A percentile compares a stretch with the other conserved stretches of the same genome.
These are phyloP conservation scores for Stichopus chloronotus DNA, from an alignment of 35 echinoderm and acorn worm species.

Conservation along the genomic window DNA sequence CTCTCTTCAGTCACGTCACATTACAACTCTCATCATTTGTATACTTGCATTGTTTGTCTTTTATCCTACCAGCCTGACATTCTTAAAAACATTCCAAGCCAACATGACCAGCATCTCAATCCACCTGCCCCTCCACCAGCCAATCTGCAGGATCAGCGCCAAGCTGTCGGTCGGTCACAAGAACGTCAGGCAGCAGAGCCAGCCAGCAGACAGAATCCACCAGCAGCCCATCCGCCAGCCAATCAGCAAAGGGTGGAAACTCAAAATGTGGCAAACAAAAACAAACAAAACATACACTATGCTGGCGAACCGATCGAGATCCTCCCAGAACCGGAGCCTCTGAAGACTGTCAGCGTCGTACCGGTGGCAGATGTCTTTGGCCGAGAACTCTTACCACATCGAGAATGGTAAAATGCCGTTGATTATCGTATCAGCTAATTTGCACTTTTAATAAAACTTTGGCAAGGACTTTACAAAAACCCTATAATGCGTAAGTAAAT, in stretches of 20 bases:
- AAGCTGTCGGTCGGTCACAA: neutral
- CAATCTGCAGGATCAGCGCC: neutral
- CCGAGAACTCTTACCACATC: neutral
- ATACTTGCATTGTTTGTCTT: no score
- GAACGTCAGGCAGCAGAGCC: neutral
- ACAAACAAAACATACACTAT: slow-evolving; percentile 24
- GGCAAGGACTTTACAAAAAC: neutral
- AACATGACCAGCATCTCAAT: neutral
- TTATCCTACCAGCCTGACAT: no score
- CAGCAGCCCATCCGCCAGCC: neutral
- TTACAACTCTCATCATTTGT: no score
- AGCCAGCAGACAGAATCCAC: neutral
- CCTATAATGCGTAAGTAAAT: neutral
- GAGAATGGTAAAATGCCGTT: slow-evolving; percentile 20
- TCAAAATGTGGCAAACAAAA: neutral
- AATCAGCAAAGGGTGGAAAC: neutral
- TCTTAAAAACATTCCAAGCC: no score
- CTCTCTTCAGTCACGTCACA: no score
- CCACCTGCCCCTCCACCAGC: neutral
- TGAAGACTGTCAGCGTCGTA: neutral
- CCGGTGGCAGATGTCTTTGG: slow-evolving; percentile 50
- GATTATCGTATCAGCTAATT: neutral
- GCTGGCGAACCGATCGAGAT: slow-evolving; percentile 34
- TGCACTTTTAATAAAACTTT: neutral
- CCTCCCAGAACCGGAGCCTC: slow-evolving; percentile 33